These are phyloP conservation scores for Busseola fusca DNA, from an alignment of 2,888 invertebrate genomes.

Conservation along the genomic window DNA sequence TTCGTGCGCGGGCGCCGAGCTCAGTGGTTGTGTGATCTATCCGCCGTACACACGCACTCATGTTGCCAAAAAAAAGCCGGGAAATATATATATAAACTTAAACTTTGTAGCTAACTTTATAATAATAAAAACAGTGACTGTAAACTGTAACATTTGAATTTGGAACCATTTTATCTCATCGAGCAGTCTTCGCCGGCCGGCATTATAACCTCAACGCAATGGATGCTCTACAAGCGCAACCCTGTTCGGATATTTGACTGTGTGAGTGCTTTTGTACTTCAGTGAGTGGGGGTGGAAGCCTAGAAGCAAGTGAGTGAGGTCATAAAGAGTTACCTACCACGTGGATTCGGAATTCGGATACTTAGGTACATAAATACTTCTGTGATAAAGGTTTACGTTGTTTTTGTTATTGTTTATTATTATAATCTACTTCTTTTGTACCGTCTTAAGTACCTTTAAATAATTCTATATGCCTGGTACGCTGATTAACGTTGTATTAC, in stretches of 20 bases:
- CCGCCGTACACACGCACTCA: constrained; percentile 85
- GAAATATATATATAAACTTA: constrained; percentile 34
- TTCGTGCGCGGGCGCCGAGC: constrained; percentile 77
- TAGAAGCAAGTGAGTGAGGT: constrained; percentile 78
- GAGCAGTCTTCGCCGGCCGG: constrained; percentile 63
- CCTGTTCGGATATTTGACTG: constrained; percentile 73
- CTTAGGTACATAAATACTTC: constrained; percentile 18
- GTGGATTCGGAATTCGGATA: constrained; percentile 24
- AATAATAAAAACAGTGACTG: constrained; percentile 36
- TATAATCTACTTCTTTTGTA: background rate
- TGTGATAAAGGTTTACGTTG: background rate
- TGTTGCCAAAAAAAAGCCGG: constrained; percentile 67
- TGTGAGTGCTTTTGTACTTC: constrained; percentile 83
- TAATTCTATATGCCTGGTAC: background rate
- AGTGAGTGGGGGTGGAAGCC: constrained; percentile 73
- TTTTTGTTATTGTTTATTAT: constrained; percentile 46
- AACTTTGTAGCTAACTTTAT: constrained; percentile 24
- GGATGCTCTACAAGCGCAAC: constrained; percentile 76
- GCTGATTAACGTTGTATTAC: background rate
- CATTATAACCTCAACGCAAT: constrained; percentile 73
- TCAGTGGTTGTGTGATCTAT: constrained; percentile 88
- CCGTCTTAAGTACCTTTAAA: background rate
- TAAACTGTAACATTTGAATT: constrained; percentile 39
- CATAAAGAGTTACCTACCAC: constrained; percentile 56
- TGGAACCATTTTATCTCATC: constrained; percentile 62